Evolutionary conservation across 2,888 invertebrate species (phyloP), one percentile per base, ranked within the genome.

Genomic region (Drosophila mettleri): DNA sequence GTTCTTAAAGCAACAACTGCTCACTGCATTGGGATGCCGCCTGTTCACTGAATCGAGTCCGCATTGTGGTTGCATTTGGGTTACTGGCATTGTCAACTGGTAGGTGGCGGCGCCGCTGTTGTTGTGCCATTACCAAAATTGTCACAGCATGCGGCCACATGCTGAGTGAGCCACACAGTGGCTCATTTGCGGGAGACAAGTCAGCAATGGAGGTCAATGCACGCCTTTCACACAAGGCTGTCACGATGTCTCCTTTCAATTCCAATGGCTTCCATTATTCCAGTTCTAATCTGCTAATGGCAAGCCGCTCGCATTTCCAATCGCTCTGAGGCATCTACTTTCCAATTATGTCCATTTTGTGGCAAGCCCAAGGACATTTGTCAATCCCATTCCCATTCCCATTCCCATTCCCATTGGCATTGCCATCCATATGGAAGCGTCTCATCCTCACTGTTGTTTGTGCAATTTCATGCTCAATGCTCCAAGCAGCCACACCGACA

Each of bases 231-330:
- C 16, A 46, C 22, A 29, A 18, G 52, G 20, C 6, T 20, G 52
- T 31, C 39, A 31, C n/a, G 29, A n/a, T 12, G 38, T 24, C 20
- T 22, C 72, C 69, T 64, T 69, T 60, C n/a, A 39, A 46, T 36
- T 31, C 46, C 31, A 9, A 20, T 31, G 18, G 12, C 24, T 62
- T 66, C 61, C 67, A 73, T 71, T 79, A 63, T 66, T 60, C 31
- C 55, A 66, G 68, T 62, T 75, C 53, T 70, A 85, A 85, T 89
- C 88, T 85, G 48, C 73, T 84, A 84, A 84, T 88, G 87, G 88
- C 29, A 57, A 39, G 38, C 60, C 57, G 43, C 12, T 49, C 57
- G 38, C 33, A 52, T 68, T 54, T 66, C 43, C 68, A 68, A 76
- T 82, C 67, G 64, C 54, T 69, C 64, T 61, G 62, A 20, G 29